Percentiles rank a stretch among this genome's conserved stretches.
Conservation (phyloP, 2,113 vertebrate genomes). For the Nanorana parkeri region DNA sequence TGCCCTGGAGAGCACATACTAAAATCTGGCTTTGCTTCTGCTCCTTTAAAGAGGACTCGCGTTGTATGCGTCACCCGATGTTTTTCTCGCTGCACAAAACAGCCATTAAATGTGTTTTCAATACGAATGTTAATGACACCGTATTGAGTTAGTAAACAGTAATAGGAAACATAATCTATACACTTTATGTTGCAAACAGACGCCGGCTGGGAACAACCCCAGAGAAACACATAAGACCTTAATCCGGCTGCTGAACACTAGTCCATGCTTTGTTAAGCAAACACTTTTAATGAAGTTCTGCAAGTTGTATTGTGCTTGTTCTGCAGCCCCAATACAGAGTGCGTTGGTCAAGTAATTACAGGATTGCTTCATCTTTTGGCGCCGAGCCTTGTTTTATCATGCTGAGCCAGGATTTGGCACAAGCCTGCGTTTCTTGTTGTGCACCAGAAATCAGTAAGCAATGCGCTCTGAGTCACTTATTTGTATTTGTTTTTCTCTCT, state of each 20-base stretch:
- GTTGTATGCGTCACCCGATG: neutral
- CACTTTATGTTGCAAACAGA: conserved; percentile 20
- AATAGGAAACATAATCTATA: neutral
- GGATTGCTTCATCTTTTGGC: conserved; percentile 51
- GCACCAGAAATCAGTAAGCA: neutral
- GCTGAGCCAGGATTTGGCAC: conserved; percentile 50
- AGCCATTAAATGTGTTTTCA: neutral
- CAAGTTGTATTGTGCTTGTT: conserved; percentile 28
- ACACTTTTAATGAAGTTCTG: conserved; percentile 41
- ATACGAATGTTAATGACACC: neutral
- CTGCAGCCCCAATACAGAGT: conserved; percentile 37
- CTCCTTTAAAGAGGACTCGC: neutral
- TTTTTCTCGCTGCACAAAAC: too few species aligned
- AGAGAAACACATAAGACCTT: conserved; percentile 24
- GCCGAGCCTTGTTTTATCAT: conserved; percentile 17
- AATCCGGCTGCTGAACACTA: conserved; percentile 35
- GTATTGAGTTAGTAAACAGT: neutral
- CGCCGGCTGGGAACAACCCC: neutral
- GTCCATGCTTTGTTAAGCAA: conserved; percentile 27
- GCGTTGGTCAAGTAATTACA: conserved; percentile 41
- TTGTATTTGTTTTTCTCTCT: neutral
- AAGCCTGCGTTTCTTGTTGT: neutral
- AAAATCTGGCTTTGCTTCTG: neutral
- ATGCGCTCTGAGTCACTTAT: neutral
- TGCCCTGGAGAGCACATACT: neutral